Evolutionary conservation across 2,888 invertebrate genomes (phyloP).

Genomic region (Cynaeus angustus): DNA sequence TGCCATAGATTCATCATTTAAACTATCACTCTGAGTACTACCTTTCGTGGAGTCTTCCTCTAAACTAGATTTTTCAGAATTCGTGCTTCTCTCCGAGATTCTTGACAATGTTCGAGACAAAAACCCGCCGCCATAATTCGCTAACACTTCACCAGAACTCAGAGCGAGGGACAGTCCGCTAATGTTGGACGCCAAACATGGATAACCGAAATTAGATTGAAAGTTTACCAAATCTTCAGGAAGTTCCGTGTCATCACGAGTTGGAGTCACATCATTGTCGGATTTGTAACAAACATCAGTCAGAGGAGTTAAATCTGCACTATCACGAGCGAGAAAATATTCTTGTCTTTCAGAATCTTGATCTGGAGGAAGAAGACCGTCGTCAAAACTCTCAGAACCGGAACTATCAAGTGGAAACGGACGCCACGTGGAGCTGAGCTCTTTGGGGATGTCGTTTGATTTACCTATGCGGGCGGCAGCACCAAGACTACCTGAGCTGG

Average conservation of each 20-base stretch:
- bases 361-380: conserved; percentile 86
- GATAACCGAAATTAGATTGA: conserved; percentile 84
- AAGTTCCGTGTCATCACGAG: conserved; percentile 79
- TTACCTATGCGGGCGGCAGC: conserved; percentile 76
- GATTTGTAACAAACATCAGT: conserved; percentile 67
- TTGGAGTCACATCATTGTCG: conserved; percentile 74
- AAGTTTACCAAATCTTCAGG: conserved; percentile 86
- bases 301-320: conserved; percentile 64
- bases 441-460: conserved; percentile 77
- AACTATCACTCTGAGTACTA: conserved; percentile 87
- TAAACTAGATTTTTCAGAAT: conserved; percentile 90
- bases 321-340: conserved; percentile 69
- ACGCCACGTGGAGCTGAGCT: conserved; percentile 87
- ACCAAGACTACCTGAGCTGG: conserved; percentile 84
- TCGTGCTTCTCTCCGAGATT: conserved; percentile 91
- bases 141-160: conserved; percentile 79
- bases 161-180: conserved; percentile 74
- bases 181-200: conserved; percentile 74
- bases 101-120: conserved; percentile 86
- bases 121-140: conserved; percentile 76
- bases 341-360: conserved; percentile 74
- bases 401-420: conserved; percentile 90
- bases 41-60: conserved; percentile 91
- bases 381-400: conserved; percentile 89
- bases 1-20: conserved; percentile 87